Evolutionary conservation across 1,140 invertebrate species (phyloP), one percentile per base, ranked within the genome.

Genomic region (Anthonomus grandis): DNA sequence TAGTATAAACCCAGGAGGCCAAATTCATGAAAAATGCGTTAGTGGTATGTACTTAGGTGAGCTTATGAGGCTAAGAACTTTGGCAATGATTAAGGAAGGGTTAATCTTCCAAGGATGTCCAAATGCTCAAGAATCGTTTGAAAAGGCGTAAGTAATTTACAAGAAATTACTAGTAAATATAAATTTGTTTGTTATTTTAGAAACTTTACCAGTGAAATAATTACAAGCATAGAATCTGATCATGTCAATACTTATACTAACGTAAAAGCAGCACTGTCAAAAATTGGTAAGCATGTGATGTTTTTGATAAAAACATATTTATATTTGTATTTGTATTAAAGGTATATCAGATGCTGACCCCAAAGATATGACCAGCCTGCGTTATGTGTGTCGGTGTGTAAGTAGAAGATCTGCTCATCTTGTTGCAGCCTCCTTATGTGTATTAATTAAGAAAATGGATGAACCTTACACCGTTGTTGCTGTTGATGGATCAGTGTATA

Each of bases 401-500:
- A 94, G 93, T 15, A 82, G 85, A 56, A 82, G 97, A 60, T 96
- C 97, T 6, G 96, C 96, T 4, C 87, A 92, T 75, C 75, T 99
- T 13, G 89, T 91, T 12, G 91, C 93, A n/a, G 91, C 93, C 47
- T 95, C 91, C 51, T 83, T 89, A 24, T 86, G 88, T 3, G 81
- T 83, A 1, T 75, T 94, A 6, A 80, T 93, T 27, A 86, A 90
- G 68, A 89, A 90, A 77, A 95, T 98, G 80, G 80, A 82, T 15
- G 85, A 95, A 64, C 83, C 87, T 5, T 83, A 86, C 52, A 90
- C 97, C 1, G 96, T 94, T 0, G 90, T 99, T n/a, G 97, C 93
- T 42, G 91, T 99, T 59, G 97, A 99, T 76, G 97, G 97, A 18
- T 97, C 95, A 21, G 90, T 99, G 0, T 99, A 98, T 75, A 84